These are phyloP conservation scores for Mnemiopsis leidyi DNA, from an alignment of 37 sponge, comb jelly and placozoan species.

Conservation along the genomic window DNA sequence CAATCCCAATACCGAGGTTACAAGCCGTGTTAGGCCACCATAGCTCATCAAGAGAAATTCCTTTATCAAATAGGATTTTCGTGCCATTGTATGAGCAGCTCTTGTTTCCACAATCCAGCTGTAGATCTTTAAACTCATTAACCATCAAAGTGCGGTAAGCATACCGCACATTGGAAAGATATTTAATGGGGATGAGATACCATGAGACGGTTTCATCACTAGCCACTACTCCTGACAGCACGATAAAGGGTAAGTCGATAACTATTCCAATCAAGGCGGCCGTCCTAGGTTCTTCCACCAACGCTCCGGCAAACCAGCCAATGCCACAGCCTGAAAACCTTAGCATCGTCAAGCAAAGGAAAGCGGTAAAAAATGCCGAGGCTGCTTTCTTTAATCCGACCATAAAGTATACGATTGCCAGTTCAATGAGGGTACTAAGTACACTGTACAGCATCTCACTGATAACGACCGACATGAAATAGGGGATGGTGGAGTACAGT, in stretches of 20 bases:
- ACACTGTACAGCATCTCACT: neutral
- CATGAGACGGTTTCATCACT: neutral
- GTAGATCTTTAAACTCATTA: slow-evolving; percentile 21
- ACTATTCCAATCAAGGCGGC: neutral
- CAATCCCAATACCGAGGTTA: neutral
- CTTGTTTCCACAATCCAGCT: neutral
- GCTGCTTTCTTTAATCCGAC: neutral
- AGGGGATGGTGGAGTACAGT: neutral
- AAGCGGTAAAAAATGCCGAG: neutral
- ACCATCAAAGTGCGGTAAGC: neutral
- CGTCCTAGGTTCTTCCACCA: neutral
- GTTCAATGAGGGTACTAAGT: neutral
- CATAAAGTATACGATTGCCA: neutral
- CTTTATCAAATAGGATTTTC: neutral
- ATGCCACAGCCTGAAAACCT: neutral
- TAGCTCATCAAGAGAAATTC: neutral
- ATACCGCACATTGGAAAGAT: neutral
- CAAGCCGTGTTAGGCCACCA: neutral
- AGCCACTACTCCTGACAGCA: neutral
- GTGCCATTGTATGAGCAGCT: neutral
- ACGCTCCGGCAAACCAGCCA: neutral
- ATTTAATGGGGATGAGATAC: neutral
- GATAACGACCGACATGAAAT: neutral
- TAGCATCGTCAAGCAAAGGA: neutral
- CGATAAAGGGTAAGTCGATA: neutral